Percentiles rank a stretch among this genome's conserved stretches.
Evolutionary conservation across 2,113 vertebrate species (phyloP).

Genomic region (Typhlomys cinereus): DNA sequence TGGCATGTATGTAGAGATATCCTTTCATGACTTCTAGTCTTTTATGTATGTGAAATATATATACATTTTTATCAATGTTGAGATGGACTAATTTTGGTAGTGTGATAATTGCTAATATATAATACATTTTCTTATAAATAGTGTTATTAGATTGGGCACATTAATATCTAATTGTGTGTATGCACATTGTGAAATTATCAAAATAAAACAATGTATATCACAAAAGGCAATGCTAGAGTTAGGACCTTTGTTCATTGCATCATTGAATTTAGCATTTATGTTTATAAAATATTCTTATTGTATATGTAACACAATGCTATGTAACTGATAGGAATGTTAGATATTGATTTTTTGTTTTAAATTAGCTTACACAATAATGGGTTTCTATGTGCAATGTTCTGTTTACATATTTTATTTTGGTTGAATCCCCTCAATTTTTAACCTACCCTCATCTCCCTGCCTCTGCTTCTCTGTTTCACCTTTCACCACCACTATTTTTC

Average conservation of each 20-base stretch:
- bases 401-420: too few species aligned
- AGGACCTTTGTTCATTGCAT: neutral
- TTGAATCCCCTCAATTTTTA: too few species aligned
- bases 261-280: neutral
- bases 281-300: neutral
- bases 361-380: too few species aligned
- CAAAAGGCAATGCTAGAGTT: neutral
- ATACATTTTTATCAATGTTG: neutral
- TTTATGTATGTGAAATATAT: neutral
- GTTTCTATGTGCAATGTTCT: too few species aligned
- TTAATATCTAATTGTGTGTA: neutral
- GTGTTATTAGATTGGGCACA: neutral
- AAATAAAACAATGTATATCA: neutral
- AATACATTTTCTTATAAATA: neutral
- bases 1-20: neutral
- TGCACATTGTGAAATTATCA: neutral
- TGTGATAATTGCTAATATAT: neutral
- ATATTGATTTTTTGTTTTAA: too few species aligned
- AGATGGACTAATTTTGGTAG: neutral
- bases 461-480: too few species aligned
- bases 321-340: neutral
- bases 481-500: too few species aligned
- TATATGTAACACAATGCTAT: neutral
- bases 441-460: too few species aligned
- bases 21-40: neutral